Evolutionary conservation across 1,140 invertebrate species (phyloP).

Genomic region (Helicoverpa zea): DNA sequence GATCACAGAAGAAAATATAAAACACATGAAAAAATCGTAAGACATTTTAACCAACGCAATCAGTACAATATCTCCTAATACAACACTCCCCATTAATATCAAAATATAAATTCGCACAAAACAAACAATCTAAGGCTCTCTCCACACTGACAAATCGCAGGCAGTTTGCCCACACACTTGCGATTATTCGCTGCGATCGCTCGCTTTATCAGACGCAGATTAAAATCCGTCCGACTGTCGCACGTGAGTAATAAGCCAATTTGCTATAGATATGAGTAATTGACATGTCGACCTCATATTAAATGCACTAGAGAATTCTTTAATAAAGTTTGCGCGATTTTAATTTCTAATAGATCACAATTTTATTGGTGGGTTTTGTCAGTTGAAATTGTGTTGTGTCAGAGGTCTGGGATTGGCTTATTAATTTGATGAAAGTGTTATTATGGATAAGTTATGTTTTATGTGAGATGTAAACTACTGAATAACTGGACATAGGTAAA

Average conservation of each 20-base stretch:
- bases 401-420: neutral
- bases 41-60: neutral
- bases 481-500: too few species aligned
- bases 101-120: constrained; percentile 20
- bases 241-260: constrained; percentile 54
- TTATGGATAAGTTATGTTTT: neutral
- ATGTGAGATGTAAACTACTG: too few species aligned
- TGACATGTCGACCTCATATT: constrained; percentile 36
- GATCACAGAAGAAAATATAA: neutral
- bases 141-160: constrained; percentile 34
- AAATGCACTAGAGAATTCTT: constrained; percentile 16
- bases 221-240: constrained; percentile 50
- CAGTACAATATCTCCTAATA: neutral
- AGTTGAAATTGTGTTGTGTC: neutral
- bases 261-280: constrained; percentile 50
- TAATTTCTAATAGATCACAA: neutral
- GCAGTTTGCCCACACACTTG: constrained; percentile 46
- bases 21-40: neutral
- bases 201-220: constrained; percentile 55
- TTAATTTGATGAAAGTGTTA: neutral
- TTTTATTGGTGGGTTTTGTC: neutral
- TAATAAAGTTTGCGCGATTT: neutral
- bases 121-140: constrained; percentile 30
- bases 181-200: constrained; percentile 54
- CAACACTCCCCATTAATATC: constrained; percentile 7